Conservation (phyloP, 2,888 invertebrate genomes). For the Xylophagus ater region DNA sequence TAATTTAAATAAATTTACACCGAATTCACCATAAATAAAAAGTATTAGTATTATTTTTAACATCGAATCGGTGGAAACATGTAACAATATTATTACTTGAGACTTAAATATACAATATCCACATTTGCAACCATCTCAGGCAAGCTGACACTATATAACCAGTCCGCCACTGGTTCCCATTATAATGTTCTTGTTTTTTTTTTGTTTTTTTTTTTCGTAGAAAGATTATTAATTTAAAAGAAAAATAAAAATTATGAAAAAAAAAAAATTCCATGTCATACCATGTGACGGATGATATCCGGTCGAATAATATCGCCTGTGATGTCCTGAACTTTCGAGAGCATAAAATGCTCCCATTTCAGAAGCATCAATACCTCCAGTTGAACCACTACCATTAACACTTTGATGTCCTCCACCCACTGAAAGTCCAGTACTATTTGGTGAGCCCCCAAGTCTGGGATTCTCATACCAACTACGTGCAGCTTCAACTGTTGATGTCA, state of each 20-base stretch:
- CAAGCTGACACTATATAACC: too few relatives aligned
- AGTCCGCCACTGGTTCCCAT: too few relatives aligned
- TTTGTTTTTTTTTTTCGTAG: not conserved
- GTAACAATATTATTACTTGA: too few relatives aligned
- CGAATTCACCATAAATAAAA: too few relatives aligned
- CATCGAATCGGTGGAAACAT: too few relatives aligned
- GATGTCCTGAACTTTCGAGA: slow-evolving; percentile 38
- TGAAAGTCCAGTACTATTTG: slow-evolving; percentile 34
- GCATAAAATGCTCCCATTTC: slow-evolving; percentile 41
- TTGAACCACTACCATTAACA: slow-evolving; percentile 17
- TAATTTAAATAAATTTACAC: too few relatives aligned
- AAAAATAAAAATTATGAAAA: too few relatives aligned
- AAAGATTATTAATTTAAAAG: slow-evolving; percentile 1
- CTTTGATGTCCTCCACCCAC: slow-evolving; percentile 27
- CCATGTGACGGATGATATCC: slow-evolving; percentile 35
- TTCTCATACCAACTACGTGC: slow-evolving; percentile 41
- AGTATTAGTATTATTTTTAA: too few relatives aligned
- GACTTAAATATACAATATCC: too few relatives aligned
- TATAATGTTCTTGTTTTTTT: too few relatives aligned
- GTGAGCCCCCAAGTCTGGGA: slow-evolving; percentile 39
- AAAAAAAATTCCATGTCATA: too few relatives aligned
- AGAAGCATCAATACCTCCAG: slow-evolving; percentile 33
- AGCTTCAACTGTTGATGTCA: slow-evolving; percentile 41
- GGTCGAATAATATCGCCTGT: slow-evolving; percentile 38
- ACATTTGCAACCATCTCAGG: too few relatives aligned